Evolutionary conservation across 2,888 invertebrate species (phyloP), one percentile per base, ranked within the genome.

Genomic region (Linnaemya vulpina): DNA sequence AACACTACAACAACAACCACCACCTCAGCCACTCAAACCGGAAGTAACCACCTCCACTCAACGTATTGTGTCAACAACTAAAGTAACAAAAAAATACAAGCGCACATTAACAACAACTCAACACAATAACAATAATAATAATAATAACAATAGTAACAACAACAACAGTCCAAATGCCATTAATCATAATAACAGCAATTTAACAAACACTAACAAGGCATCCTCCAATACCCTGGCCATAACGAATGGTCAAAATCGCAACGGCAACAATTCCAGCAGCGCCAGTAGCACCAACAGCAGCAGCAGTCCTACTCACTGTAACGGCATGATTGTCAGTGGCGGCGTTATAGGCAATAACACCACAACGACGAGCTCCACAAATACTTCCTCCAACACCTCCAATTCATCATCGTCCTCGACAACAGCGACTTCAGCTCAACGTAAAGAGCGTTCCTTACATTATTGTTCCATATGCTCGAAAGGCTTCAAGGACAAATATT

Each of bases 401-500:
- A 60, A 60, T 13, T 65, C 76, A 78, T 53, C 88, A 78, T 51
- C 88, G 84, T 70, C 46, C 85, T 88, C 73, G 86, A 15, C 63
- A 94, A 95, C 81, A 95, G 95, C 89, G 71, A 87, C n/a, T 11
- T 11, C 74, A 9, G 78, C 71, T 1, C 91, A 91, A 70, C 94
- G 97, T 13, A 97, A 97, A 90, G 97, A 97, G 91, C 94, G 98
- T 88, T 96, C 98, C 83, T 93, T 98, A 87, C 96, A 99, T 93
- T 96, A 98, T 93, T 95, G 99, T 94, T 95, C 97, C 92, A 96
- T 99, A 92, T 98, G 97, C 93, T 97, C 96, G 89, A 97, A 97
- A 91, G 97, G 97, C 5, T 98, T 98, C 93, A 98, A 98, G 92
- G 98, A 98, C 92, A 98, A 98, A 92, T 99, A 99, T 94, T 97